Evolutionary conservation across 2,888 invertebrate species (phyloP), one percentile per base, ranked within the genome.

Genomic region (Suillia variegata): DNA sequence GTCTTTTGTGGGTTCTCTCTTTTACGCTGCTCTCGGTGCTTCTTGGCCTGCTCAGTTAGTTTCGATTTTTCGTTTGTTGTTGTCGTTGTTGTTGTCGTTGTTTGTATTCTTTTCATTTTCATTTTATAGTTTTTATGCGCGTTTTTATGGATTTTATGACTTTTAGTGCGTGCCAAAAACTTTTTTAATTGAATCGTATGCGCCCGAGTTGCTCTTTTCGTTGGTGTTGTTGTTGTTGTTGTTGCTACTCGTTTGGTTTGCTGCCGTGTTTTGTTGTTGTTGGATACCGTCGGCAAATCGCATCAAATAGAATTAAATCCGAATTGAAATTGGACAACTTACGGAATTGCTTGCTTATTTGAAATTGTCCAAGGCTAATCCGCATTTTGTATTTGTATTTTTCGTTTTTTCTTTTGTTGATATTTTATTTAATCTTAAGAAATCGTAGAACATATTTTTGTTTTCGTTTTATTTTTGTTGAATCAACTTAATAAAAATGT

Each of bases 91-190:
- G n/a, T n/a, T n/a, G n/a, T n/a, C n/a, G n/a, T n/a, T n/a, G n/a
- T n/a, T n/a, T n/a, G 72, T 70, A 74, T 78, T 77, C 68, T 75
- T 78, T 73, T 75, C 70, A 73, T 75, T 77, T 79, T 77, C 74
- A 65, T 75, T 79, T 79, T 71, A 79, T 78, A 72, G 67, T 69
- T 79, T 78, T 78, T 76, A 79, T 79, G 75, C 70, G 74, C 73
- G 71, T 67, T 75, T 80, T 80, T 79, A 80, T 80, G 79, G 74
- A 70, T 78, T 80, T 80, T 80, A 80, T 78, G 73, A 71, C 72
- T 77, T 76, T 79, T 76, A 80, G 80, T 80, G 80, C 80, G 79
- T 80, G 79, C 80, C 81, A 77, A 78, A 78, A 78, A 73, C 69
- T 72, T 71, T 80, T 79, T 79, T 78, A 80, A 80, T 80, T 80